These are phyloP conservation scores for Enteromius unitaeniatus DNA, from an alignment of 2,797 vertebrate genomes.

Conservation along the genomic window DNA sequence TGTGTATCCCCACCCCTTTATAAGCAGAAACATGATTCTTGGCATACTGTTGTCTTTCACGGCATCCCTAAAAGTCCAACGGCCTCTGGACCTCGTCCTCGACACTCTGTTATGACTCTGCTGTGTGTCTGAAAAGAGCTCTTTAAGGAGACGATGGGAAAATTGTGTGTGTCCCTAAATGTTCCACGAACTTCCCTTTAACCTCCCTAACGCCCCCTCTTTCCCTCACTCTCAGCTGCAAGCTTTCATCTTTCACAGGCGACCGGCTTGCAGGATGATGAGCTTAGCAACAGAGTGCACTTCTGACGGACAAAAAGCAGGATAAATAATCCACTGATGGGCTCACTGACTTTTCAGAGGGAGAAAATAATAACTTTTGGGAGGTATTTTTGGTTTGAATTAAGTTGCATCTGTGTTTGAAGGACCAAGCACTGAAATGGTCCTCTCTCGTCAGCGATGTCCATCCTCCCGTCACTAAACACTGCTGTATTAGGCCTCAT, in stretches of 20 bases:
- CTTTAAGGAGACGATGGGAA: conserved; percentile 66
- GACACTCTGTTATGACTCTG: conserved; percentile 54
- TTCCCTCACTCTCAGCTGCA: conserved; percentile 19
- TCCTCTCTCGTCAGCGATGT: conserved; percentile 1
- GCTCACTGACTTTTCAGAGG: conserved; percentile 54
- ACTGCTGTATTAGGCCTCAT: conserved; percentile 51
- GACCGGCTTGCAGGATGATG: conserved; percentile 56
- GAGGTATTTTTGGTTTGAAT: conserved; percentile 56
- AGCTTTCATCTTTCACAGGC: conserved; percentile 76
- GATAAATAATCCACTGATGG: conserved; percentile 60
- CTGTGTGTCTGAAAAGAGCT: conserved; percentile 64
- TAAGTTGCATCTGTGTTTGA: conserved; percentile 44
- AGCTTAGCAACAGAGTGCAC: conserved; percentile 71
- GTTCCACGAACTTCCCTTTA: conserved; percentile 70
- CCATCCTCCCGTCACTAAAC: conserved; percentile 37
- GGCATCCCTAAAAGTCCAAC: conserved; percentile 69
- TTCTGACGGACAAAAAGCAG: conserved; percentile 69
- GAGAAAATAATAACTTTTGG: conserved; percentile 59
- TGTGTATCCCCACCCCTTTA: conserved; percentile 14
- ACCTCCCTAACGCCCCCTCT: conserved; percentile 48
- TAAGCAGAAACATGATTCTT: conserved; percentile 41
- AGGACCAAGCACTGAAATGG: conserved; percentile 44
- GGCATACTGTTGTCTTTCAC: conserved; percentile 60
- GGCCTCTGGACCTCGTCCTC: conserved; percentile 48
- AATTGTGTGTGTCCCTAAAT: conserved; percentile 70